phyloP scores from a whole-genome alignment of 2,888 invertebrate species.

The Tinea semifulvella region DNA sequence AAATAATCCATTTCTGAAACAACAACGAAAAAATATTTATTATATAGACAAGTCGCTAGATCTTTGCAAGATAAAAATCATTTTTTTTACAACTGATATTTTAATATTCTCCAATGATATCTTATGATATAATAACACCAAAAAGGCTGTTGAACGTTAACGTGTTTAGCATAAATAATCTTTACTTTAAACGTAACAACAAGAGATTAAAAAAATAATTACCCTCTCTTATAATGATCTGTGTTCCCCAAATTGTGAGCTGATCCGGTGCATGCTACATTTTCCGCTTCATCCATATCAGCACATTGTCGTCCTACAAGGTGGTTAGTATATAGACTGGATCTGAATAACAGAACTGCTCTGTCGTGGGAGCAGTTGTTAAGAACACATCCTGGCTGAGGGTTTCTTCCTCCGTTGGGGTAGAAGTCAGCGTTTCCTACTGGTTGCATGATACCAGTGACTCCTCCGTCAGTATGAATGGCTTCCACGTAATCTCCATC shows the following conservation, averaged over 20 bases:
- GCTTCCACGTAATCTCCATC: constrained; percentile 41
- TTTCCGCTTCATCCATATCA: constrained; percentile 31
- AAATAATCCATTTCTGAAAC: constrained; percentile 26
- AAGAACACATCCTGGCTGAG: constrained; percentile 42
- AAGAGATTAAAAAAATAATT: too few species aligned
- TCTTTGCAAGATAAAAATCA: too few species aligned
- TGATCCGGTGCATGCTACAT: constrained; percentile 29
- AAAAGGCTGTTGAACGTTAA: too few species aligned
- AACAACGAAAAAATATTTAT: background rate
- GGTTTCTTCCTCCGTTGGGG: constrained; percentile 44
- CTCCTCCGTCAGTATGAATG: constrained; percentile 46
- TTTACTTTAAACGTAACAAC: too few species aligned
- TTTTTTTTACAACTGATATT: too few species aligned
- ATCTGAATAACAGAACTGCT: constrained; percentile 34
- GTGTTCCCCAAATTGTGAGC: constrained; percentile 35
- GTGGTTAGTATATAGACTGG: constrained; percentile 35
- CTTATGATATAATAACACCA: too few species aligned
- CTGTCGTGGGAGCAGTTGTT: constrained; percentile 44
- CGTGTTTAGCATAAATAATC: too few species aligned
- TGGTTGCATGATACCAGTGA: constrained; percentile 38
- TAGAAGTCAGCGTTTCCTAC: too few species aligned
- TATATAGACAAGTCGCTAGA: too few species aligned
- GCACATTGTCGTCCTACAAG: constrained; percentile 33
- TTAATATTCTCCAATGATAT: too few species aligned
- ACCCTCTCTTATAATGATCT: constrained; percentile 33